A percentile compares a stretch with the other conserved stretches of the same genome.
Conservation (phyloP, 2,888 invertebrate species). For the Drymonia ruficornis region DNA sequence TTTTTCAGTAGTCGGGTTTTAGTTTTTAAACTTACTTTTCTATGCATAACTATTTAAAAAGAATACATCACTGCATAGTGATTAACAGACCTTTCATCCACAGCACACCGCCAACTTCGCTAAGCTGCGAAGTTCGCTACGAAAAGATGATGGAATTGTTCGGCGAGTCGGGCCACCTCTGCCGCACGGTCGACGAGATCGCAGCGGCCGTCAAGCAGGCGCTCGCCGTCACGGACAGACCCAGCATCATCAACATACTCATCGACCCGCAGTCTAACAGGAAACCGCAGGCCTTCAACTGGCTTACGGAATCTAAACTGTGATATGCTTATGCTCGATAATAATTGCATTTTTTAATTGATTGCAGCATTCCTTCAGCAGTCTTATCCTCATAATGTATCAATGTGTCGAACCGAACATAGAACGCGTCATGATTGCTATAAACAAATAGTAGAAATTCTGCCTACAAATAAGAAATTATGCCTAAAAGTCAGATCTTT, state of each 20-base stretch:
- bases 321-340: constrained; percentile 62
- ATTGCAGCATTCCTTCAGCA: too few relatives aligned
- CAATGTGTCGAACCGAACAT: too few relatives aligned
- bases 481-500: too few relatives aligned
- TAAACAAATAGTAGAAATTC: too few relatives aligned
- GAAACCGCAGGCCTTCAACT: constrained; percentile 95
- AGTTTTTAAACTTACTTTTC: too few relatives aligned
- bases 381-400: too few relatives aligned
- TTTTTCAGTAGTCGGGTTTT: too few relatives aligned
- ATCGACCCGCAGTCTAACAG: constrained; percentile 95
- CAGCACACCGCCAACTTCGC: constrained; percentile 93
- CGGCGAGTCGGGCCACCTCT: constrained; percentile 92
- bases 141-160: constrained; percentile 96
- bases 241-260: constrained; percentile 95
- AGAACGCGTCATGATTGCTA: too few relatives aligned
- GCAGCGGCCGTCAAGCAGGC: constrained; percentile 88
- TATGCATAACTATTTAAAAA: too few relatives aligned
- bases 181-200: constrained; percentile 91
- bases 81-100: constrained; percentile 11
- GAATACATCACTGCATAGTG: too few relatives aligned
- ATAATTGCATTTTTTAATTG: too few relatives aligned
- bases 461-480: too few relatives aligned
- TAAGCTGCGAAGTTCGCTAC: constrained; percentile 92
- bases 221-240: constrained; percentile 88
- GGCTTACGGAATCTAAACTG: constrained; percentile 97